These are phyloP conservation scores for Neria commutata DNA, from an alignment of 2,888 invertebrate species.

Conservation along the genomic window DNA sequence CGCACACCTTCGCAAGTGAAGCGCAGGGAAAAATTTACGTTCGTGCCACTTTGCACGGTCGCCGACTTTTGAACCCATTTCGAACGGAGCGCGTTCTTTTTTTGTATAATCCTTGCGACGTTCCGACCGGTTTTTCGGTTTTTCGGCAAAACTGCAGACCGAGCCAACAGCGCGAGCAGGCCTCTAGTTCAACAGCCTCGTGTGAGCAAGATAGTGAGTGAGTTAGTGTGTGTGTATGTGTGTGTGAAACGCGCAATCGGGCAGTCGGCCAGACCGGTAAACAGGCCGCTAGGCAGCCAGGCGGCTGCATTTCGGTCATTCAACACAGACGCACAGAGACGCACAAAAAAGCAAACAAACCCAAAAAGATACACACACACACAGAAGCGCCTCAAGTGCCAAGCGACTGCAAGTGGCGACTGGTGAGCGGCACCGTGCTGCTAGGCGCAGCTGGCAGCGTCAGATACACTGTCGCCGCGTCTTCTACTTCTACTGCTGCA, in stretches of 20 bases:
- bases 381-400: neutral
- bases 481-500: neutral
- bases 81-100: constrained; percentile 24
- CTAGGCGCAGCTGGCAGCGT: neutral
- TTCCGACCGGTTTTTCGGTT: constrained; percentile 33
- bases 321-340: constrained; percentile 5
- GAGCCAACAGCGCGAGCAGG: constrained; percentile 9
- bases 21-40: too few species aligned
- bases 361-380: neutral
- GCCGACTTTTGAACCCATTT: constrained; percentile 49
- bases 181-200: constrained; percentile 42
- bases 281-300: too few species aligned
- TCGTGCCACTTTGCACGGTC: constrained; percentile 33
- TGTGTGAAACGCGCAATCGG: constrained; percentile 34
- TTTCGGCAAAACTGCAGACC: constrained; percentile 35
- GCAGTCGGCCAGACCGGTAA: constrained; percentile 23
- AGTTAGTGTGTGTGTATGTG: neutral
- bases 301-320: too few species aligned
- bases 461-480: neutral
- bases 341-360: constrained; percentile 27
- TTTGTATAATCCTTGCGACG: neutral
- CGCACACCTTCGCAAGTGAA: too few species aligned
- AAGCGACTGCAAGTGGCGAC: neutral
- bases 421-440: neutral
- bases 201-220: neutral